Evolutionary conservation across 2,888 invertebrate species (phyloP), one percentile per base, ranked within the genome.

Genomic region (Deroplatys truncata): DNA sequence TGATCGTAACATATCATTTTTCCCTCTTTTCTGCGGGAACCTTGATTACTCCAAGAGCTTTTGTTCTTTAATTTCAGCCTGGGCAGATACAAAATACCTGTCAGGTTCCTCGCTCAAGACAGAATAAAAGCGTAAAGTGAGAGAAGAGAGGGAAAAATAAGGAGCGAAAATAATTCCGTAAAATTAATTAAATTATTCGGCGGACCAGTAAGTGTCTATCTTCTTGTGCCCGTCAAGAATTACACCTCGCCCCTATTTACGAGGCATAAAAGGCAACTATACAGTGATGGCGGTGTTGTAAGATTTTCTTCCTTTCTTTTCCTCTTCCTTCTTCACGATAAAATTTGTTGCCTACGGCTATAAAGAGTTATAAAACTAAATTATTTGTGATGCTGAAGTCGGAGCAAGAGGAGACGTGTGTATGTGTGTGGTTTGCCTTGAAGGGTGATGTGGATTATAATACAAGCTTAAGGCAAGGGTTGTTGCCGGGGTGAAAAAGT

Each of bases 311-410:
- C 25, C 25, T 7, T 72, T 72, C 25, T 7, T 25, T 25, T 20
- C 56, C 25, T 86, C 82, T 82, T 86, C 10, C 82, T 87, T 82
- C 86, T 82, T 29, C 82, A 31, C 82, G 86, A 87, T 87, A 87
- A 82, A 87, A 82, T 82, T 43, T 87, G 35, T 87, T 72, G 28
- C 83, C 72, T 85, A 72, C 87, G 87, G 87, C 15, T 87, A 83
- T 82, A 82, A 82, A 86, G 86, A 35, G 82, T 82, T 87, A 87
- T 83, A 87, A 83, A 87, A 87, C 35, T 87, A 35, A 87, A 83
- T 87, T 87, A 83, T 87, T 87, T 83, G 87, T 87, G 83, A 28
- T 28, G 35, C 31, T 43, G n/a, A 20, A 25, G 56, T 72, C 7
- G 56, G 7, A 72, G 56, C 5, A 72, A 20, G 20, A 72, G 25